phyloP scores from a whole-genome alignment of 2,888 invertebrate species.

The Malthinus seriepunctatus region DNA sequence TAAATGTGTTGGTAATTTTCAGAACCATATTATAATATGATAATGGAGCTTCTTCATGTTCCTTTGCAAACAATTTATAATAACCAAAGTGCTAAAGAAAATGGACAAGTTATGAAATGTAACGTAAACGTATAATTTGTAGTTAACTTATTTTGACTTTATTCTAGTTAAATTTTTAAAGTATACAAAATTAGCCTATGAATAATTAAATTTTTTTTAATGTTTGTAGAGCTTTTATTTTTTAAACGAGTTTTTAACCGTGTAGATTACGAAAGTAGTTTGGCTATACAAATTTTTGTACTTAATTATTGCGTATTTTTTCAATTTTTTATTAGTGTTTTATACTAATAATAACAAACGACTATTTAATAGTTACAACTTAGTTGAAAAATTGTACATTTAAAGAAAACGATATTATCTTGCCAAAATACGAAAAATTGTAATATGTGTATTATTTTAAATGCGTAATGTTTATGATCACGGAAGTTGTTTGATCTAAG shows the following conservation, averaged over 20 bases:
- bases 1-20: slow-evolving; percentile 49
- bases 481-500: slow-evolving; percentile 8
- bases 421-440: slow-evolving; percentile 8
- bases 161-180: slow-evolving; percentile 21
- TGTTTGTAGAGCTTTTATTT: slow-evolving; percentile 25
- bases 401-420: not conserved
- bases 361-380: slow-evolving; percentile 9
- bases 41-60: slow-evolving; percentile 85
- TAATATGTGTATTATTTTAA: slow-evolving; percentile 4
- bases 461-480: not conserved
- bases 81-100: slow-evolving; percentile 51
- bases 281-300: slow-evolving; percentile 20
- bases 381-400: slow-evolving; percentile 3
- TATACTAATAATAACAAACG: slow-evolving; percentile 15
- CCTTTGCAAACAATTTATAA: slow-evolving; percentile 81
- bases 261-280: not conserved
- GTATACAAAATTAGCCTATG: slow-evolving; percentile 13
- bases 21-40: slow-evolving; percentile 83
- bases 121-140: slow-evolving; percentile 25
- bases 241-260: slow-evolving; percentile 22
- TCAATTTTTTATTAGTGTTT: slow-evolving; percentile 25
- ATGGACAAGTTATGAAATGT: slow-evolving; percentile 36
- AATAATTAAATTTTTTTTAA: slow-evolving; percentile 19
- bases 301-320: slow-evolving; percentile 27
- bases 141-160: slow-evolving; percentile 8